Percentiles rank a stretch among this genome's conserved stretches.
phyloP scores from a whole-genome alignment of 2,888 invertebrate species.

The Apodemia duryi region DNA sequence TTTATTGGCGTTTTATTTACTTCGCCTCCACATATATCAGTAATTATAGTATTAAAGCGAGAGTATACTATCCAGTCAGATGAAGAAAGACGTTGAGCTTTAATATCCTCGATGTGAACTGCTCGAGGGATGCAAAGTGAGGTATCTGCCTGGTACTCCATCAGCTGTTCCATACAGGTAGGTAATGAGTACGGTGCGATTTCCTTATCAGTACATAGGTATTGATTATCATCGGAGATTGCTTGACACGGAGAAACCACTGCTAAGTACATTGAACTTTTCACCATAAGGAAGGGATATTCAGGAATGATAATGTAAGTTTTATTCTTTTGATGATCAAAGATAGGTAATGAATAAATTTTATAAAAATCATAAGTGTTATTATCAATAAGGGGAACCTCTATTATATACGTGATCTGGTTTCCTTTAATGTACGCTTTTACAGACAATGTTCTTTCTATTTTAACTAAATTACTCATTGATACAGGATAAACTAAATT shows the following conservation, averaged over 20 bases:
- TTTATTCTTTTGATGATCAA: background rate
- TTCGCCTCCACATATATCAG: no score
- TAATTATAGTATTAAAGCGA: no score
- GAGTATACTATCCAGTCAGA: no score
- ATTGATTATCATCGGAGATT: conserved; percentile 20
- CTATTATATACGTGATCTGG: conserved; percentile 29
- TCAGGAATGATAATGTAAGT: conserved; percentile 20
- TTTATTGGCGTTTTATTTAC: no score
- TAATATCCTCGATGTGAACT: conserved; percentile 18
- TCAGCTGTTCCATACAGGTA: background rate
- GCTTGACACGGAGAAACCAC: conserved; percentile 14
- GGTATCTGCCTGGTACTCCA: background rate
- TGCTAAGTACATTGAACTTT: conserved; percentile 25
- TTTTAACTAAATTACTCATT: conserved; percentile 27
- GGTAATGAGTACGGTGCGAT: conserved; percentile 16
- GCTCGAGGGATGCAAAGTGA: conserved; percentile 14
- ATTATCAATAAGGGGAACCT: conserved; percentile 25
- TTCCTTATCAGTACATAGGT: conserved; percentile 19
- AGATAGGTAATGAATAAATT: conserved; percentile 25
- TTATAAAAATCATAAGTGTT: conserved; percentile 25
- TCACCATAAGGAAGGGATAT: conserved; percentile 30
- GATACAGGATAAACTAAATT: conserved; percentile 23
- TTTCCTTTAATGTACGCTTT: conserved; percentile 28
- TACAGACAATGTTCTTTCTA: conserved; percentile 26
- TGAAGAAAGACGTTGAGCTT: conserved; percentile 14